These are phyloP conservation scores for Agrenia bidenticulata DNA, from an alignment of 2,888 invertebrate species.

Conservation along the genomic window DNA sequence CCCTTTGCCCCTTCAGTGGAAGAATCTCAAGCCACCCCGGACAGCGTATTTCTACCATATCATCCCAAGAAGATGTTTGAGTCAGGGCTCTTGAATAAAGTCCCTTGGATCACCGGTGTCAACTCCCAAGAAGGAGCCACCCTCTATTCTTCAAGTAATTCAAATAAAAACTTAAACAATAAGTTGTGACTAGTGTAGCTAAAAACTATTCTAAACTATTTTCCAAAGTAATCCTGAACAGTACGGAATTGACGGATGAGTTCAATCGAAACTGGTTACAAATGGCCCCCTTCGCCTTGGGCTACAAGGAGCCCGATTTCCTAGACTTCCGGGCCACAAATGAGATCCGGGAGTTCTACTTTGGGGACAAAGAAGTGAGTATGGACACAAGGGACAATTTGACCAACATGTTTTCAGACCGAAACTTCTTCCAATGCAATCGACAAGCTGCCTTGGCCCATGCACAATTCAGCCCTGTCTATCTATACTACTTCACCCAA, in stretches of 20 bases:
- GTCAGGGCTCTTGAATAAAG: constrained; percentile 36
- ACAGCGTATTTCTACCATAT: constrained; percentile 39
- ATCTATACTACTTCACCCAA: constrained; percentile 43
- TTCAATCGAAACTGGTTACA: constrained; percentile 43
- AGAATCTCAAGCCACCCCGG: constrained; percentile 26
- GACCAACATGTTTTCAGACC: constrained; percentile 42
- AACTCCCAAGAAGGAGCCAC: constrained; percentile 43
- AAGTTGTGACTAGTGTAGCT: no score
- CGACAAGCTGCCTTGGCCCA: constrained; percentile 34
- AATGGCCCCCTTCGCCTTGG: constrained; percentile 44
- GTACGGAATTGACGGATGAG: constrained; percentile 39
- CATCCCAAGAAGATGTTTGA: constrained; percentile 35
- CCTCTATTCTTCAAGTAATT: constrained; percentile 38
- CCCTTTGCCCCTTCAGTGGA: constrained; percentile 46
- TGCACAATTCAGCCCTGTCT: constrained; percentile 35
- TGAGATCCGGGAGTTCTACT: constrained; percentile 40
- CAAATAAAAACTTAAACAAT: no score
- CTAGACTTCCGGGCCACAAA: constrained; percentile 19
- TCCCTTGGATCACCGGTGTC: constrained; percentile 45
- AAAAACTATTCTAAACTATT: no score
- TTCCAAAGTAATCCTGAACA: constrained; percentile 48
- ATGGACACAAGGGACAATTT: constrained; percentile 37
- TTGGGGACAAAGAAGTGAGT: constrained; percentile 29
- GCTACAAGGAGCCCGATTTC: constrained; percentile 29
- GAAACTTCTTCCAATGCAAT: constrained; percentile 45